phyloP scores from a whole-genome alignment of 2,113 vertebrate species.

The Lanius collurio region DNA sequence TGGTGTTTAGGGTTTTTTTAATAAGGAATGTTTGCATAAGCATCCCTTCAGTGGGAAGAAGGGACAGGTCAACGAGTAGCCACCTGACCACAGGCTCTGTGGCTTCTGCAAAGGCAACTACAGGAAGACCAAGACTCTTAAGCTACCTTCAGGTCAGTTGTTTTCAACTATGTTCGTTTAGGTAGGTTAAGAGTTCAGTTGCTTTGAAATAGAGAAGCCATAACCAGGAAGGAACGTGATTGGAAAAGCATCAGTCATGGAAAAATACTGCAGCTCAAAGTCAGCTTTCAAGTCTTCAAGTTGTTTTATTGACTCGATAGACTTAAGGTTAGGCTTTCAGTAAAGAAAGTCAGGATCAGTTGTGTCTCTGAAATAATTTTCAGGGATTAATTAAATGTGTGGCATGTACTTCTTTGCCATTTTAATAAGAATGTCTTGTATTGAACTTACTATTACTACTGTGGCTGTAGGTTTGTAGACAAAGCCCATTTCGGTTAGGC shows the following conservation, averaged over 20 bases:
- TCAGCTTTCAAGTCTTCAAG: background rate
- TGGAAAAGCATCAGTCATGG: background rate
- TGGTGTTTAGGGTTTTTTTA: background rate
- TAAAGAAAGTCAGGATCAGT: background rate
- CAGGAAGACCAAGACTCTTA: background rate
- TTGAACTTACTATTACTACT: background rate
- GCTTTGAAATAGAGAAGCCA: background rate
- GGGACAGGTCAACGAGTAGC: background rate
- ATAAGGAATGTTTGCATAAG: background rate
- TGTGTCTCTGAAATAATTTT: background rate
- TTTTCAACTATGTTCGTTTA: background rate
- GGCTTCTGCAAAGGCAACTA: background rate
- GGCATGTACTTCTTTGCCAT: background rate
- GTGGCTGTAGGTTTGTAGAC: background rate
- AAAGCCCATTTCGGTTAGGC: background rate
- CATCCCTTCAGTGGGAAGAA: background rate
- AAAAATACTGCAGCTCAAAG: background rate
- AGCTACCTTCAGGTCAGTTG: background rate
- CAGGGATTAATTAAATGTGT: background rate
- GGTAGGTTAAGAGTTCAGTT: background rate
- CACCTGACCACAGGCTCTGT: background rate
- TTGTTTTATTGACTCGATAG: background rate
- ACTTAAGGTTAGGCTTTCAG: background rate
- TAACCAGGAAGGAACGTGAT: background rate
- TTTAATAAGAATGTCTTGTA: background rate